Percentiles rank a stretch among this genome's conserved stretches.
Evolutionary conservation across 2,797 vertebrate species (phyloP).

Genomic region (Rousettus madagascariensis): DNA sequence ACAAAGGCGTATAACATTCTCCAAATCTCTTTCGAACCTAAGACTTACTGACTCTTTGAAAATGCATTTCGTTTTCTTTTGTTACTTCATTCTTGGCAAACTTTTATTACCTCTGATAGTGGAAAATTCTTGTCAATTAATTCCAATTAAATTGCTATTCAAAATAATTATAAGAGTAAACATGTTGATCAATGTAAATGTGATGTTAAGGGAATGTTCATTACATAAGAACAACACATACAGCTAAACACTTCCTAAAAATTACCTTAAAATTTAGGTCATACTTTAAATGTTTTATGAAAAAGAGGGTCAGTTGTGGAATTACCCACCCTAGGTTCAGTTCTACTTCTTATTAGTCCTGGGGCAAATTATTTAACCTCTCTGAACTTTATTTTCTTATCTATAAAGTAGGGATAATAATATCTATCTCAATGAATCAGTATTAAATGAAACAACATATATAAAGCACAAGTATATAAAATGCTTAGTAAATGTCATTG

Average conservation of each 20-base stretch:
- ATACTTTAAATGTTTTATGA: not conserved
- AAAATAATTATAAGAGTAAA: not conserved
- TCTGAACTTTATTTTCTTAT: constrained; percentile 22
- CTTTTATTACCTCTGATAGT: not conserved
- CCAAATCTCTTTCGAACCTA: not conserved
- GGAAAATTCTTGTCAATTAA: not conserved
- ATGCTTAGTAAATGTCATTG: not conserved
- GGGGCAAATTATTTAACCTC: not conserved
- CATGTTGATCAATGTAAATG: not conserved
- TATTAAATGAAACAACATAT: constrained; percentile 1
- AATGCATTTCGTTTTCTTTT: not conserved
- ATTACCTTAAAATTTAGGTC: not conserved
- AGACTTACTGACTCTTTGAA: not conserved
- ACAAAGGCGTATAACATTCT: not conserved
- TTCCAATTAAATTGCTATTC: not conserved
- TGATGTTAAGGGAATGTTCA: not conserved
- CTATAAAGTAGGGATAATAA: not conserved
- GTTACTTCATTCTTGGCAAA: not conserved
- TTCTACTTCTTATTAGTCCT: not conserved
- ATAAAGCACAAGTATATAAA: not conserved
- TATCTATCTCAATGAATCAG: not conserved
- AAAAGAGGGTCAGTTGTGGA: not conserved
- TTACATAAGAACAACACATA: not conserved
- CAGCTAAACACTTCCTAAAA: not conserved
- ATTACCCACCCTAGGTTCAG: not conserved